phyloP scores from a whole-genome alignment of 2,113 vertebrate species.

The Myodes glareolus region DNA sequence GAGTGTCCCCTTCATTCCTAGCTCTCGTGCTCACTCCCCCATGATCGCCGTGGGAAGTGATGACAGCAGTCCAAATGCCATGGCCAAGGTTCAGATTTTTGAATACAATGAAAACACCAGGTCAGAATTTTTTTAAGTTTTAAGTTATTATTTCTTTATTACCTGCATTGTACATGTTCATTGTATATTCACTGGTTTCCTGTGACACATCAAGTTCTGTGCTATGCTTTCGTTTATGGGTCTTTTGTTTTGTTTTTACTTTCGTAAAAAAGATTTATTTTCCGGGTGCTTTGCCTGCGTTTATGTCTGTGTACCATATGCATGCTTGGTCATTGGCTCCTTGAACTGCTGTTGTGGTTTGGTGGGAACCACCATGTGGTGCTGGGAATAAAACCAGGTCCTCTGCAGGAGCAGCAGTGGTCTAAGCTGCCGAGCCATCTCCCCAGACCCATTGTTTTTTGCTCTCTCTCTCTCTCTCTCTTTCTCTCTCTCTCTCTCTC shows the following conservation, averaged over 20 bases:
- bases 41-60: constrained; percentile 99
- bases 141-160: constrained; percentile 33
- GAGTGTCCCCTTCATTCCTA: constrained; percentile 76
- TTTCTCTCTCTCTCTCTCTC: too few relatives aligned
- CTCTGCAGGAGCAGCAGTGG: too few relatives aligned
- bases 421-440: too few relatives aligned
- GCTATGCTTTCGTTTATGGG: neutral
- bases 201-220: neutral
- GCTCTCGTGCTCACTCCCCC: constrained; percentile 95
- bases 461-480: too few relatives aligned
- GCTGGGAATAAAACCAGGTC: too few relatives aligned
- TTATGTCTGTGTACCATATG: neutral
- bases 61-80: constrained; percentile 92
- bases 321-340: too few relatives aligned
- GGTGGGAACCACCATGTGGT: too few relatives aligned
- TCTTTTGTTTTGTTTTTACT: neutral
- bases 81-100: constrained; percentile 98
- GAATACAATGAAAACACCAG: constrained; percentile 99
- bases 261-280: neutral
- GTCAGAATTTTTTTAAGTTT: constrained; percentile 81
- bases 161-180: neutral
- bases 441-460: too few relatives aligned
- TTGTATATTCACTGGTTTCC: neutral
- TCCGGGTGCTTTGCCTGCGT: neutral
- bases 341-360: neutral